Evolutionary conservation across 2,888 invertebrate genomes (phyloP), one percentile per base, ranked within the genome.

Genomic region (Hydroisotoma schaefferi): DNA sequence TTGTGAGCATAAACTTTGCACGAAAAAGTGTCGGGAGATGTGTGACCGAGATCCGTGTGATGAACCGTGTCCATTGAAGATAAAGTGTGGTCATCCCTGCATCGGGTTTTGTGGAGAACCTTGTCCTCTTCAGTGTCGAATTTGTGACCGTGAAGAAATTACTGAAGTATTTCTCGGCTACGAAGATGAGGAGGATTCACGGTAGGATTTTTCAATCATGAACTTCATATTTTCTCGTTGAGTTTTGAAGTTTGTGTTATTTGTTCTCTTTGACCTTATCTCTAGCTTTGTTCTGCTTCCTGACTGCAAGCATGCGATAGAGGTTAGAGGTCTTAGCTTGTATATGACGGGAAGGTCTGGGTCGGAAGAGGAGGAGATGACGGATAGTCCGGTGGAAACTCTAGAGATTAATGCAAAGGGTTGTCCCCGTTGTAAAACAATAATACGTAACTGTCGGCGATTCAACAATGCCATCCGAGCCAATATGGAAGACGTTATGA

Each of bases 31-130:
- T 46, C 25, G 59, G 5, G 64, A 78, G 60, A 71, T 75, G 1
- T 80, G 79, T 61, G 72, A 76, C 46, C 72, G 77, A 26, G 68
- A 62, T 3, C 71, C 73, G 1, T 78, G 78, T 55, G 57, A 75
- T 38, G 68, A 73, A 49, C 75, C 76, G 3, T 79, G 80, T 33
- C 56, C 55, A 4, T 58, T 64, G 43, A 67, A 52, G 8, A 71
- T 78, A 18, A 52, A 63, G 4, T 80, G 80, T 71, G 78, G 78
- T 1, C 80, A 80, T 70, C 57, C 55, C 0, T 80, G 80, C 66
- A 63, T 73, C 77, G 80, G 87, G 15, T 80, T 85, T 54, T 88
- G 87, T 77, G 86, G 85, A n/a, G 87, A 88, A 75, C 79, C 79
- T 10, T 87, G 87, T 75, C 85, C 85, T 18, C 75, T 75, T 29